Conservation (phyloP, 1,140 invertebrate species). For the Anagrus nilaparvatae region DNA sequence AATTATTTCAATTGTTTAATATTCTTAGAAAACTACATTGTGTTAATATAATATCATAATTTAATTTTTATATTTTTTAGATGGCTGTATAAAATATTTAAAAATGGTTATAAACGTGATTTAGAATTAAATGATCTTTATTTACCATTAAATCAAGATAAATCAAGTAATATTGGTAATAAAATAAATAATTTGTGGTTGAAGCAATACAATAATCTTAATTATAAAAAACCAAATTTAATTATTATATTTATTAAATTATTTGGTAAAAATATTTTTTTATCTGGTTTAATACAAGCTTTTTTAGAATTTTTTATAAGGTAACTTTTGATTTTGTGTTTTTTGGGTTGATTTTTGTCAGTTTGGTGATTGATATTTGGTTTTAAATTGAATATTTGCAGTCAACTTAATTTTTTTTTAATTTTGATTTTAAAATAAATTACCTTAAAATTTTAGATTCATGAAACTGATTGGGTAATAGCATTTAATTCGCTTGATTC, state of each 20-base stretch:
- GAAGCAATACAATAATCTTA: too few relatives aligned
- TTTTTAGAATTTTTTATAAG: conserved; percentile 44
- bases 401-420: conserved; percentile 7
- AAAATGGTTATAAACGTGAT: conserved; percentile 46
- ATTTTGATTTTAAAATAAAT: too few relatives aligned
- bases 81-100: conserved; percentile 47
- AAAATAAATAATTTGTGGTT: conserved; percentile 47
- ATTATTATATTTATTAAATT: conserved; percentile 37
- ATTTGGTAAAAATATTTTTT: conserved; percentile 38
- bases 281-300: conserved; percentile 41
- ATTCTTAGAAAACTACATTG: neutral
- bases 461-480: conserved; percentile 5
- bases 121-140: conserved; percentile 51
- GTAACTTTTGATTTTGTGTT: conserved; percentile 28
- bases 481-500: conserved; percentile 12
- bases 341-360: neutral
- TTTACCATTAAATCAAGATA: conserved; percentile 49
- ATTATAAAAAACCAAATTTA: conserved; percentile 32
- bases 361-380: neutral
- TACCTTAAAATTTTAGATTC: neutral
- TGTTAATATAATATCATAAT: too few relatives aligned
- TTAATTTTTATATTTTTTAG: conserved; percentile 32
- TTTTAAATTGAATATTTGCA: conserved; percentile 4
- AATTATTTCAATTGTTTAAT: neutral
- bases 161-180: conserved; percentile 45